Conservation (phyloP, 1,140 invertebrate genomes). For the Scaptomyza hsui region DNA sequence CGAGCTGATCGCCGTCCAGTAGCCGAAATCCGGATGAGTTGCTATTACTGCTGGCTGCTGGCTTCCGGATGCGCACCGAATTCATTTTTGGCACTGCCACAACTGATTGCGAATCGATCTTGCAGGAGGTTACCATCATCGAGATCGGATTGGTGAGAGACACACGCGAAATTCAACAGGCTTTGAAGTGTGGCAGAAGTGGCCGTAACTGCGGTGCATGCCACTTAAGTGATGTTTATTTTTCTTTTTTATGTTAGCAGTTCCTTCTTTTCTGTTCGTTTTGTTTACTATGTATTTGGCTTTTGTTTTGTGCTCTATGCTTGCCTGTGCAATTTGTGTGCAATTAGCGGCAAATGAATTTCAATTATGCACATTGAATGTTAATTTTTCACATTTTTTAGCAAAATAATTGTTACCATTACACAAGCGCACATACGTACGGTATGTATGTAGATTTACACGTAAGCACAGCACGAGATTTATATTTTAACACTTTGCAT, state of each 20-base stretch:
- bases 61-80: slow-evolving; percentile 58
- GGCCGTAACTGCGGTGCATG: slow-evolving; percentile 29
- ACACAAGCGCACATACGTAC: slow-evolving; percentile 21
- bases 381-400: slow-evolving; percentile 71
- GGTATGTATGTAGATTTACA: not conserved
- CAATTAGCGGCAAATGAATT: slow-evolving; percentile 79
- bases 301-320: slow-evolving; percentile 28
- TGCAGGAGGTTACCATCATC: slow-evolving; percentile 83
- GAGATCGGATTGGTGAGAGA: slow-evolving; percentile 19
- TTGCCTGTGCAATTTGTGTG: slow-evolving; percentile 57
- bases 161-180: slow-evolving; percentile 36
- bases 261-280: slow-evolving; percentile 7
- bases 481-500: slow-evolving; percentile 70
- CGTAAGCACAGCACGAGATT: slow-evolving; percentile 35
- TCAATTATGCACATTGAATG: slow-evolving; percentile 76
- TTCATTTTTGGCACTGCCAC: slow-evolving; percentile 80
- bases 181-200: slow-evolving; percentile 3
- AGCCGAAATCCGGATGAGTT: slow-evolving; percentile 84
- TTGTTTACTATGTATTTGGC: slow-evolving; percentile 16
- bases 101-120: slow-evolving; percentile 67
- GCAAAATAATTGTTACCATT: slow-evolving; percentile 50
- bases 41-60: slow-evolving; percentile 59
- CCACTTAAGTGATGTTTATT: slow-evolving; percentile 29
- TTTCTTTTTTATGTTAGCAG: slow-evolving; percentile 11
- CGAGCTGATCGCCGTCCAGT: slow-evolving; percentile 84